Evolutionary conservation across 2,113 vertebrate genomes (phyloP), one percentile per base, ranked within the genome.

Genomic region (Cyanoramphus novaezelandiae): DNA sequence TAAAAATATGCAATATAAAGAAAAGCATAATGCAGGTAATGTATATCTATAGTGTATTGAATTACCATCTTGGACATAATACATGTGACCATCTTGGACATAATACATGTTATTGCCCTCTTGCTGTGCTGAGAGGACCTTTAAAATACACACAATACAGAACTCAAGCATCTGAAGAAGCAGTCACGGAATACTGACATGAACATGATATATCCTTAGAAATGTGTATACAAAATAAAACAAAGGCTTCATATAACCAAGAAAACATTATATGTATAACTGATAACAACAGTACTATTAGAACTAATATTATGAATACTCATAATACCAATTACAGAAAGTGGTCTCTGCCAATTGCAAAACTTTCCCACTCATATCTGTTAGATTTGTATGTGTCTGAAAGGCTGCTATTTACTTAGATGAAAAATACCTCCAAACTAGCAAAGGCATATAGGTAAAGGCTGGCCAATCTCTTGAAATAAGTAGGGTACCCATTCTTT

Each of bases 21-120:
- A 57, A 90, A 93, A 77, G 35, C 41, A 75, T 83, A 82, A 91
- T 18, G 60, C 87, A 70, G 62, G n/a, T 71, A 77, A 95, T 43
- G 21, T 11, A 35, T 55, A 80, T 6, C 79, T 71, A 10, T 13
- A 43, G 33, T 9, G n/a, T 24, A 90, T 8, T 21, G 13, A 12
- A 46, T 46, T 15, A 69, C 31, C 27, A 23, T 7, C 57, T 37
- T 43, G 28, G 63, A 67, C 62, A 39, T 33, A 35, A 10, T 25
- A 27, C 0, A 1, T 24, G 11, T 49, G 13, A 69, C 31, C 27
- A 27, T 8, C 60, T 37, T 44, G 29, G 63, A 67, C 62, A 43
- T 29, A 35, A 9, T 25, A 24, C 0, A 0, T 24, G 19, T 39
- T 47, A 64, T 3, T 80, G 19, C 16, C 53, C 39, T 72, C 62